Base-by-base conservation (phyloP, 2,888 invertebrate species). In the Chloroclystis v-ata region DNA sequence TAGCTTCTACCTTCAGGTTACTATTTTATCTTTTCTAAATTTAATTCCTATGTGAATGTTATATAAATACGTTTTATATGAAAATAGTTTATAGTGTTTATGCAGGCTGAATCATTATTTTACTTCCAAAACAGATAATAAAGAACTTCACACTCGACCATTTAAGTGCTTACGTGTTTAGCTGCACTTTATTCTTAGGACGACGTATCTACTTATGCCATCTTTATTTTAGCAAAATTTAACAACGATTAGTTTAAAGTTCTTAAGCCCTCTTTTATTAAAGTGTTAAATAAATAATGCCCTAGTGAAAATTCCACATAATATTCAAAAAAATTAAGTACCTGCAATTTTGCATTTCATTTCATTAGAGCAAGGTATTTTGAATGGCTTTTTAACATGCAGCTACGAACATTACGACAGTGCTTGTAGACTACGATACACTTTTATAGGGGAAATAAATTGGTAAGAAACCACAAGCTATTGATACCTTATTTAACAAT, bases 121-220 rank as follows among this genome's bases (percentile, higher is more conserved):
- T n/a, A n/a, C n/a, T n/a, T n/a, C n/a, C n/a, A n/a, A n/a, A n/a
- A n/a, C n/a, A n/a, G n/a, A n/a, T n/a, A n/a, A n/a, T n/a, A n/a
- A n/a, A n/a, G n/a, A n/a, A n/a, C n/a, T n/a, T n/a, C n/a, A n/a
- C n/a, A n/a, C n/a, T n/a, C n/a, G n/a, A n/a, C n/a, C n/a, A n/a
- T n/a, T n/a, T n/a, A n/a, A n/a, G n/a, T 1, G 26, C 69, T 66
- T 65, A 62, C 70, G 66, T 66, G 69, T 60, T 60, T 57, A 54
- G 49, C 25, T 37, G 59, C 63, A 67, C 61, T 66, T 51, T 52
- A 54, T 37, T 43, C 43, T 41, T 41, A 29, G 39, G 28, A 42
- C 14, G 28, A 25, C 37, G 11, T 45, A 45, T 48, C 48, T 46
- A 8, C 24, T 8, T 2, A 10, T 33, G 10, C 4, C 29, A 44